Base-by-base conservation (phyloP, 2,113 vertebrate genomes). In the Suncus etruscus region DNA sequence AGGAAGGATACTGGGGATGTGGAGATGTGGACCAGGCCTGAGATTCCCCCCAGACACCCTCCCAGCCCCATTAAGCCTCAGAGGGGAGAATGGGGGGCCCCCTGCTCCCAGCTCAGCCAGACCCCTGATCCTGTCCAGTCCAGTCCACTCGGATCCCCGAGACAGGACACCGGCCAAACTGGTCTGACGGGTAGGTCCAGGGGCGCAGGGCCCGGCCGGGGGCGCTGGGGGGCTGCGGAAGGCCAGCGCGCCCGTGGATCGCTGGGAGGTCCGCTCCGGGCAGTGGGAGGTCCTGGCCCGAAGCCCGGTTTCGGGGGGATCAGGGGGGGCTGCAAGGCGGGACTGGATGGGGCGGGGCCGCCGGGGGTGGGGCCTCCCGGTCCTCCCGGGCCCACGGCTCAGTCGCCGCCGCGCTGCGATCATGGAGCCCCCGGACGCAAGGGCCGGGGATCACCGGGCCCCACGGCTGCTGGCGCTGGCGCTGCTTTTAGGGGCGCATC, bases 221-320 rank as follows among this genome's bases (percentile, higher is more conserved):
- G 8, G 83, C 85, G 27, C 72, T 65, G 0, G 25, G 80, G 86
- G 63, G 11, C 47, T 15, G 77, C 32, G 68, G 50, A 54, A 61
- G 69, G 83, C 50, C 27, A 14, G 58, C 83, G 47, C 69, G 65
- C 15, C 3, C 24, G 69, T n/a, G 8, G 48, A 69, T 83, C 29
- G 51, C 70, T 61, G 89, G 94, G 92, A 91, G 91, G 95, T 94
- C 85, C 68, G 65, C 85, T 75, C 20, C 15, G 76, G 96, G 94
- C 73, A 74, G 93, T 93, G 94, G 95, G 95, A 96, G 92, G 95
- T 95, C 94, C 90, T 95, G 96, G 96, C 95, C 72, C 0, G 0
- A 87, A 48, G 93, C 96, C 96, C 92, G 31, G 27, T 69, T 4
- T 6, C 0, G 75, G 86, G 91, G 25, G 31, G 1, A 0, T 0